These are phyloP conservation scores for Cotesia vestalis DNA, from an alignment of 1,140 invertebrate species.

Conservation along the genomic window DNA sequence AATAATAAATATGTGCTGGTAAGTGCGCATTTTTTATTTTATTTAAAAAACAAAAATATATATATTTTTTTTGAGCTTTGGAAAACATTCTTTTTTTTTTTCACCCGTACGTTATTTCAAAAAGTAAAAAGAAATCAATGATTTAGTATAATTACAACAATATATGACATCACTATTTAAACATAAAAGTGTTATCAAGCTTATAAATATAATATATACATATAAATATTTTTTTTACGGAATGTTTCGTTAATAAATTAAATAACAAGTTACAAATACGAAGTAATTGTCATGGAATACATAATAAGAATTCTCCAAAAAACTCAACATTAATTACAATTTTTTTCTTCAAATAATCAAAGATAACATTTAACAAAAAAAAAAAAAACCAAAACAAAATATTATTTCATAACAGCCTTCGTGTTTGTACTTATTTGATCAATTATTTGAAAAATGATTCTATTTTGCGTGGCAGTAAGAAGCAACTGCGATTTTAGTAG, in stretches of 20 bases:
- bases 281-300: neutral
- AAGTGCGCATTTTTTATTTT: neutral
- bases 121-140: neutral
- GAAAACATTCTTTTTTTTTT: neutral
- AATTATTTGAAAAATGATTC: neutral
- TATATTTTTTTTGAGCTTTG: neutral
- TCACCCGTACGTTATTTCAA: constrained; percentile 6
- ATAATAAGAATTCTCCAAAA: constrained; percentile 6
- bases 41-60: neutral
- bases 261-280: constrained; percentile 6
- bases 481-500: constrained; percentile 26
- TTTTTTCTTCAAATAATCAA: constrained; percentile 19
- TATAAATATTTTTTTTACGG: constrained; percentile 1
- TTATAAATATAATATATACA: constrained; percentile 8
- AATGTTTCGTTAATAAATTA: constrained; percentile 3
- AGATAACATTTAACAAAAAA: constrained; percentile 9
- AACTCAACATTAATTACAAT: neutral
- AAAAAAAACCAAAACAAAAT: constrained; percentile 21
- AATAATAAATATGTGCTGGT: constrained; percentile 12
- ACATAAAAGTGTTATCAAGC: constrained; percentile 7
- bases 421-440: constrained; percentile 36
- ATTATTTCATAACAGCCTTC: constrained; percentile 19
- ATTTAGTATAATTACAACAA: constrained; percentile 4
- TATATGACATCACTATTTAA: neutral
- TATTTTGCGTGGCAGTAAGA: constrained; percentile 30